Conservation (phyloP, 2,797 vertebrate genomes). For the Parauchenoglanis ngamensis region DNA sequence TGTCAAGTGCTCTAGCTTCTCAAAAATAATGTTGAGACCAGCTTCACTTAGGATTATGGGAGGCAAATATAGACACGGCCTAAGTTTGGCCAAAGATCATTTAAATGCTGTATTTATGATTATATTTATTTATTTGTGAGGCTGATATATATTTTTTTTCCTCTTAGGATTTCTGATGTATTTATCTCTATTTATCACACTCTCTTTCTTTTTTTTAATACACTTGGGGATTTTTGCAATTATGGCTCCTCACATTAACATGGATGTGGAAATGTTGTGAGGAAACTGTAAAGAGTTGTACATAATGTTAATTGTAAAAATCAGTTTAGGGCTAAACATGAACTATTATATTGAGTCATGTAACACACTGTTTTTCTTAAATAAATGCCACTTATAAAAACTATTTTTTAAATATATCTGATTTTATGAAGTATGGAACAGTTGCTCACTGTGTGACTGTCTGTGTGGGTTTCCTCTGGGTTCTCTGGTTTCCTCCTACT, state of each 20-base stretch:
- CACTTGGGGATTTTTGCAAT: slow-evolving; percentile 78
- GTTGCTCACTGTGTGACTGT: not conserved
- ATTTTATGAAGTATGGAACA: not conserved
- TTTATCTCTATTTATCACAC: slow-evolving; percentile 82
- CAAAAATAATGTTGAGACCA: slow-evolving; percentile 36
- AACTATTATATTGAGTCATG: slow-evolving; percentile 76
- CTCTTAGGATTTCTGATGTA: slow-evolving; percentile 62
- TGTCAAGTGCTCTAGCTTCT: slow-evolving; percentile 11
- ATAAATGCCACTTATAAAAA: slow-evolving; percentile 75
- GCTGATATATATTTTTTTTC: slow-evolving; percentile 20
- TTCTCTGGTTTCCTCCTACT: not conserved
- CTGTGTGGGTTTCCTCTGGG: not conserved
- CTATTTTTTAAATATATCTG: not conserved
- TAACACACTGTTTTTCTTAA: slow-evolving; percentile 79
- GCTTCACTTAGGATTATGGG: slow-evolving; percentile 47
- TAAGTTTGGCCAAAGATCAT: slow-evolving; percentile 75
- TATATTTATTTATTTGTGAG: slow-evolving; percentile 77
- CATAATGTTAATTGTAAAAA: slow-evolving; percentile 53
- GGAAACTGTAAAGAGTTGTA: slow-evolving; percentile 80
- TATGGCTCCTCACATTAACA: slow-evolving; percentile 71
- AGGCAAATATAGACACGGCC: slow-evolving; percentile 64
- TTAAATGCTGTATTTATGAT: slow-evolving; percentile 80
- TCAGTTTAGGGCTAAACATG: slow-evolving; percentile 76
- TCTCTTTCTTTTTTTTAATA: slow-evolving; percentile 74
- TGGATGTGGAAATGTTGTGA: slow-evolving; percentile 70